A percentile compares a stretch with the other conserved stretches of the same genome.
These are phyloP conservation scores for Scomber scombrus DNA, from an alignment of 2,113 vertebrate species.

Conservation along the genomic window DNA sequence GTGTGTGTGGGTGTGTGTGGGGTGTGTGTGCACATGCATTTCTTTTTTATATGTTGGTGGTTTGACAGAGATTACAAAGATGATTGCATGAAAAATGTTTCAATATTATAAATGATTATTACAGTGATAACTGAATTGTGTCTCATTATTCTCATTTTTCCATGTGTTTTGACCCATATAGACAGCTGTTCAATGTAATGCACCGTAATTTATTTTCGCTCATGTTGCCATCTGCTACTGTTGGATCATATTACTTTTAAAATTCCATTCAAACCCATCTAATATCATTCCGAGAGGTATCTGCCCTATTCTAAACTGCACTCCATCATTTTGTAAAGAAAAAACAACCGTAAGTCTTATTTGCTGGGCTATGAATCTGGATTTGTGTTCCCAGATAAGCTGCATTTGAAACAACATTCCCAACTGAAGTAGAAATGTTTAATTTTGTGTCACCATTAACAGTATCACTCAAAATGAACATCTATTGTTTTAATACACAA, in stretches of 20 bases:
- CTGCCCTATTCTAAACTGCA: background rate
- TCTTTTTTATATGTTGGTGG: too few species aligned
- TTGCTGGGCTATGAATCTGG: constrained; percentile 12
- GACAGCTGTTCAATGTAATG: constrained; percentile 33
- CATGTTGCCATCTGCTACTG: constrained; percentile 14
- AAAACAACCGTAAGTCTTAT: constrained; percentile 10
- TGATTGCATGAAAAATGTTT: background rate
- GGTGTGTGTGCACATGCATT: too few species aligned
- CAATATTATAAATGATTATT: constrained; percentile 9
- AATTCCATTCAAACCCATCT: constrained; percentile 7
- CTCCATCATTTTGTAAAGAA: constrained; percentile 20
- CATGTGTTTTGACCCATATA: constrained; percentile 1
- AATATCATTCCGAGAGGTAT: background rate
- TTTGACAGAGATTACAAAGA: background rate
- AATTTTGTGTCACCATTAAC: constrained; percentile 8
- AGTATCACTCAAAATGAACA: background rate
- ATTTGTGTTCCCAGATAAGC: constrained; percentile 19
- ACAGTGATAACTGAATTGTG: background rate
- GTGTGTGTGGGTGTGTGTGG: background rate
- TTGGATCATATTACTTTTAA: constrained; percentile 29
- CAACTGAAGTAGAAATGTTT: too few species aligned
- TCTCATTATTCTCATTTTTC: constrained; percentile 1
- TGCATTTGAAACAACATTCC: background rate
- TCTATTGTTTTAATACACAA: constrained; percentile 9
- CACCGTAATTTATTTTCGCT: constrained; percentile 8